Percentiles rank a stretch among this genome's conserved stretches.
phyloP scores from a whole-genome alignment of 2,797 vertebrate genomes.

The Pyrocephalus nanus region DNA sequence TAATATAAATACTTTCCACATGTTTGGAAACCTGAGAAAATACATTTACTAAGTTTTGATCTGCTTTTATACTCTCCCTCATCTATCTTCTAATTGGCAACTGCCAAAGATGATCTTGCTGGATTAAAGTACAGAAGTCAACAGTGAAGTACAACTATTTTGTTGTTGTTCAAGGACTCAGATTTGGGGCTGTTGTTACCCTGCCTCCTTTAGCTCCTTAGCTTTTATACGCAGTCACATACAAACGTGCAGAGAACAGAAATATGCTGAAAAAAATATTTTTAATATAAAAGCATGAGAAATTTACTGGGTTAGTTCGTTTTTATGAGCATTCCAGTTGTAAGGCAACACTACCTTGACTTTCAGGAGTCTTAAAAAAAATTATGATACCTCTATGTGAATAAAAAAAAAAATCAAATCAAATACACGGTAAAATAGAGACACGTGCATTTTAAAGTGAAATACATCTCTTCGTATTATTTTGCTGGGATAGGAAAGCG shows the following conservation, averaged over 20 bases:
- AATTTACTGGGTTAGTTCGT: background rate
- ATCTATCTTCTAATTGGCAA: background rate
- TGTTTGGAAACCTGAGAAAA: background rate
- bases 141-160: background rate
- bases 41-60: background rate
- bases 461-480: background rate
- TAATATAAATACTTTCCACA: background rate
- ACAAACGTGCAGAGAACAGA: rapidly evolving
- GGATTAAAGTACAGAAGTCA: background rate
- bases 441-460: background rate
- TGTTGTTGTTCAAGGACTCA: background rate
- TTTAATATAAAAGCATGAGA: background rate
- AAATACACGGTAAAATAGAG: background rate
- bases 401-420: background rate
- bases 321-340: conserved; percentile 8
- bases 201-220: background rate
- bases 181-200: background rate
- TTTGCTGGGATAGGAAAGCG: conserved; percentile 30
- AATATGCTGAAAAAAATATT: background rate
- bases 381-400: background rate
- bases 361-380: background rate
- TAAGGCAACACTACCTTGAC: background rate
- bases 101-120: background rate
- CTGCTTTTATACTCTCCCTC: background rate
- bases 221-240: background rate